A percentile compares a stretch with the other conserved stretches of the same genome.
phyloP scores from a whole-genome alignment of 1,140 invertebrate genomes.

The Diorhabda carinulata region DNA sequence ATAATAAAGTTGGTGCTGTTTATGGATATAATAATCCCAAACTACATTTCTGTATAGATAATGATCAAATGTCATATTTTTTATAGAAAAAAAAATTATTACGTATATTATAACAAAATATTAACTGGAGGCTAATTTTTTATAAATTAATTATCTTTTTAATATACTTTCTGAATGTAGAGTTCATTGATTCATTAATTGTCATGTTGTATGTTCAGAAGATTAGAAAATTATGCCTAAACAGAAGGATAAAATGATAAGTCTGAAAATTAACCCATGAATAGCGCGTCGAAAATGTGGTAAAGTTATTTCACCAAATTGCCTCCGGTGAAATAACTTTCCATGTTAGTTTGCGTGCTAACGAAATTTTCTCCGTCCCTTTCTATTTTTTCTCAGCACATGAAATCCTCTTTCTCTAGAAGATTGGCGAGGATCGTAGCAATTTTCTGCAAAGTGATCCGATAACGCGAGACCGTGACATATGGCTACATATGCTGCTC shows the following conservation, averaged over 20 bases:
- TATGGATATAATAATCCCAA: no score
- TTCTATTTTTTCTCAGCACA: conserved; percentile 11
- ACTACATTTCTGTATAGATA: no score
- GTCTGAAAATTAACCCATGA: conserved; percentile 34
- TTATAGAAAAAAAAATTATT: no score
- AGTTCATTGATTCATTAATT: no score
- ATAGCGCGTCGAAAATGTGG: conserved; percentile 33
- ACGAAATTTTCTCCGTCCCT: conserved; percentile 34
- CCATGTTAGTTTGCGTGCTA: conserved; percentile 37
- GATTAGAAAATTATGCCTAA: no score
- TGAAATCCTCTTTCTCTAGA: conserved; percentile 27
- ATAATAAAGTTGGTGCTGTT: no score
- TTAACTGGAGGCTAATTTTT: no score
- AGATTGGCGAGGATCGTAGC: conserved; percentile 40
- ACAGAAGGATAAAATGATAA: conserved; percentile 29
- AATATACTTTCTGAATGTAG: no score
- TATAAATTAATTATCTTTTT: no score
- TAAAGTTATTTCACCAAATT: conserved; percentile 32
- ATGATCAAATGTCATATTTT: no score
- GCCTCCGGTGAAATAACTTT: conserved; percentile 31
- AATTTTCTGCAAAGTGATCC: conserved; percentile 43
- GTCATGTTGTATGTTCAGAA: no score
- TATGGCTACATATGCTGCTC: conserved; percentile 43
- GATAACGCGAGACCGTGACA: conserved; percentile 42
- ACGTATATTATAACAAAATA: no score